Conservation (phyloP, 2,113 vertebrate genomes). For the Sclerurus mexicanus region DNA sequence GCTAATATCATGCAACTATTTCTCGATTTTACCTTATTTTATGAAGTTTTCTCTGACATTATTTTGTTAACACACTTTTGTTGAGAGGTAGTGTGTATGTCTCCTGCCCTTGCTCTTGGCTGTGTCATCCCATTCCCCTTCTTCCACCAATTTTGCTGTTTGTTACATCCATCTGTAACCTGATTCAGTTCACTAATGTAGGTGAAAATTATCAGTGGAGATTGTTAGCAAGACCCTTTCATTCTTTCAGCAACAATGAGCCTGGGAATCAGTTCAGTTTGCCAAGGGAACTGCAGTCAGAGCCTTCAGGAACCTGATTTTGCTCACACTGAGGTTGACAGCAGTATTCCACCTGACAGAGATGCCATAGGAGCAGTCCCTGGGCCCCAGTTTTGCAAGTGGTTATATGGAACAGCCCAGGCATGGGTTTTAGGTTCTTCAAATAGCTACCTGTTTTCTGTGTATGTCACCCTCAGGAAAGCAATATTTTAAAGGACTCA, state of each 20-base stretch:
- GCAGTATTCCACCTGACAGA: not conserved
- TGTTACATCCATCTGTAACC: not conserved
- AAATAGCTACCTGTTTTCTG: not conserved
- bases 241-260: not conserved
- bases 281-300: not conserved
- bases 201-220: not conserved
- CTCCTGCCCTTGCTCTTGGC: not conserved
- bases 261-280: not conserved
- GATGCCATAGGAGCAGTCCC: not conserved
- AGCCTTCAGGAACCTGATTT: not conserved
- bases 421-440: not conserved
- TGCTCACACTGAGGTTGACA: not conserved
- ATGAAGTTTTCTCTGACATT: not conserved
- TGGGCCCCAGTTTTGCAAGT: not conserved
- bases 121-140: not conserved
- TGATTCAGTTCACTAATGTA: not conserved
- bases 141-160: not conserved
- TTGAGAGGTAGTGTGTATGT: not conserved
- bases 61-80: not conserved
- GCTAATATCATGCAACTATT: not conserved
- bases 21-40: not conserved
- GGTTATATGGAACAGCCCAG: not conserved
- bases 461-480: not conserved
- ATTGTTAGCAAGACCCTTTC: not conserved
- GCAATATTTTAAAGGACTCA: not conserved